Evolutionary conservation across 2,888 invertebrate genomes (phyloP).

Genomic region (Sinelater perroti): DNA sequence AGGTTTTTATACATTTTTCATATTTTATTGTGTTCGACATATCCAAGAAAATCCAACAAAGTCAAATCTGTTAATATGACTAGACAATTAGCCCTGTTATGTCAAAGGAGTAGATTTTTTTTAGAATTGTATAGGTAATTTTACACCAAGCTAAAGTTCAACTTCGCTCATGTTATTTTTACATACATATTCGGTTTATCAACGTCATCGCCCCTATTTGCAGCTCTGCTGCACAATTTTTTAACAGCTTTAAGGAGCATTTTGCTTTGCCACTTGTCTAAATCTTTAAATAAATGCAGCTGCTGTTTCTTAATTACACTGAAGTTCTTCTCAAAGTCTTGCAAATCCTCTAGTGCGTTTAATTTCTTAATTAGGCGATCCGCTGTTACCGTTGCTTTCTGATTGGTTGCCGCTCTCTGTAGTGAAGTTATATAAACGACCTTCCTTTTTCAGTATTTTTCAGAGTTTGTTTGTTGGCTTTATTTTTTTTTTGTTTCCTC

Average conservation of each 20-base stretch:
- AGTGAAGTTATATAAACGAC: background rate
- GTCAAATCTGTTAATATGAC: too few species aligned
- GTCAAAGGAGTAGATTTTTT: too few species aligned
- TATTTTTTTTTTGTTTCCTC: background rate
- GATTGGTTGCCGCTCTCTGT: background rate
- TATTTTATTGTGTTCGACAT: too few species aligned
- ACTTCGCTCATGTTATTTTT: conserved; percentile 18
- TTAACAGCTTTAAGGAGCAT: conserved; percentile 27
- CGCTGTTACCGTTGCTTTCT: background rate
- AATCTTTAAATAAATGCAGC: conserved; percentile 11
- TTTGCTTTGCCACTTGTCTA: conserved; percentile 24
- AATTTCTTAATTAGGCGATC: conserved; percentile 19
- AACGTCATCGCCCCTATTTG: conserved; percentile 5
- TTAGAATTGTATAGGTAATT: too few species aligned
- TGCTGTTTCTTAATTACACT: conserved; percentile 3
- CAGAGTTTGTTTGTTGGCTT: background rate
- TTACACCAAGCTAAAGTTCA: conserved; percentile 9
- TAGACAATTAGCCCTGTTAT: too few species aligned
- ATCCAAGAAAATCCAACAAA: too few species aligned
- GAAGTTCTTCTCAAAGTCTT: conserved; percentile 24
- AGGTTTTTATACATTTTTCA: too few species aligned
- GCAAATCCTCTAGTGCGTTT: conserved; percentile 28
- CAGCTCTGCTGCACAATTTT: conserved; percentile 18
- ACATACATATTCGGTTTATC: conserved; percentile 10
- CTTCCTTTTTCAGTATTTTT: background rate